Evolutionary conservation across 2,888 invertebrate species (phyloP).

Genomic region (Antheraea yamamai): DNA sequence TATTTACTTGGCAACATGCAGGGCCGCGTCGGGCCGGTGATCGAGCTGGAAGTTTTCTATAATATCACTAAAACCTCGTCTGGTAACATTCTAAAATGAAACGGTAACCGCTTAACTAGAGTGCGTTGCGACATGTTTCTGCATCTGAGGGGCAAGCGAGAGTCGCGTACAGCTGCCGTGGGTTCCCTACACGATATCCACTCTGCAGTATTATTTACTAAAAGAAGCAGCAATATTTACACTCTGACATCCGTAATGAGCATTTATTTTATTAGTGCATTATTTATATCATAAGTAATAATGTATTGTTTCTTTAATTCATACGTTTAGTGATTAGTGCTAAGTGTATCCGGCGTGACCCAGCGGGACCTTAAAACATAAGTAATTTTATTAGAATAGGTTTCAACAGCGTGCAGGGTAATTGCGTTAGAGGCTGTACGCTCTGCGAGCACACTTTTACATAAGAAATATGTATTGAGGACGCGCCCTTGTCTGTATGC

Average conservation of each 20-base stretch:
- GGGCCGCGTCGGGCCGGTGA: background rate
- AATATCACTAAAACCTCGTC: background rate
- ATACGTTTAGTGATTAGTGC: background rate
- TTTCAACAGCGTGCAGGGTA: background rate
- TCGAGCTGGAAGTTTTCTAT: background rate
- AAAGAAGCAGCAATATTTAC: background rate
- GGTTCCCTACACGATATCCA: background rate
- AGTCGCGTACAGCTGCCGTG: background rate
- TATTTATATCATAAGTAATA: background rate
- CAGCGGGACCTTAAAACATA: background rate
- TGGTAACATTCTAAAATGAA: conserved; percentile 8
- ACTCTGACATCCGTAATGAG: background rate
- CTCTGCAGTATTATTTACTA: background rate
- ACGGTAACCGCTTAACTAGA: conserved; percentile 1
- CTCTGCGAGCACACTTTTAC: background rate
- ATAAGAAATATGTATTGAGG: background rate
- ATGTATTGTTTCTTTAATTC: background rate
- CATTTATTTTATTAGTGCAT: too few species aligned
- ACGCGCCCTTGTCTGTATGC: background rate
- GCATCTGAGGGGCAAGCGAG: background rate
- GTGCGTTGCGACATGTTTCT: background rate
- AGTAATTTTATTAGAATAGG: conserved; percentile 2
- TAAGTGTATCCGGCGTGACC: background rate
- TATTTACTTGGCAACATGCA: too few species aligned
- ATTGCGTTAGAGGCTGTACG: conserved; percentile 7